Conservation (phyloP, 2,888 invertebrate genomes). For the Sepioteuthis lessoniana region DNA sequence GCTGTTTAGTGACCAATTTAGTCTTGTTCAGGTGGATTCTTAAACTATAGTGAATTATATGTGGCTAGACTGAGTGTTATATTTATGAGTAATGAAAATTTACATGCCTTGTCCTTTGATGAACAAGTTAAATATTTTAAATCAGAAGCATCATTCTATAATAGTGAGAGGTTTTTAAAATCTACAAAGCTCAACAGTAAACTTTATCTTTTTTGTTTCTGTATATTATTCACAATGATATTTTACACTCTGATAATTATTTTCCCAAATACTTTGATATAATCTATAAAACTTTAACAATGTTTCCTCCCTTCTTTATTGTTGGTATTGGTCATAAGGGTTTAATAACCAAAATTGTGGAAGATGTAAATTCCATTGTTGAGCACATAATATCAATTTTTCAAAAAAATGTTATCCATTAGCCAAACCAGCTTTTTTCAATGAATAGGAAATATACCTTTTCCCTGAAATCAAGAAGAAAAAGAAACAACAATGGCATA, state of each 20-base stretch:
- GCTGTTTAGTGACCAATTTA: too few species aligned
- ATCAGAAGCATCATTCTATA: too few species aligned
- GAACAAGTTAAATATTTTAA: neutral
- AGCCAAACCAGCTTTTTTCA: neutral
- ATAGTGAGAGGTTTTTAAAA: neutral
- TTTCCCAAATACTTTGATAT: neutral
- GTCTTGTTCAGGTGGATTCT: too few species aligned
- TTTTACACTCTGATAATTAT: neutral
- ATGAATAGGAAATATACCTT: neutral
- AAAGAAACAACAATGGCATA: neutral
- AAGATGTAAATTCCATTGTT: neutral
- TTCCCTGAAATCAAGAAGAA: neutral
- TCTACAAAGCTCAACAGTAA: neutral
- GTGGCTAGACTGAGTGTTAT: too few species aligned
- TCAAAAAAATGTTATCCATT: neutral
- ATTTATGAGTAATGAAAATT: too few species aligned
- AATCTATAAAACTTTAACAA: neutral
- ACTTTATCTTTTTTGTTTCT: neutral
- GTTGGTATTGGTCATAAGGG: neutral
- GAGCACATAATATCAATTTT: neutral
- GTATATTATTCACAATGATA: neutral
- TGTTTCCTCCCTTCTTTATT: neutral
- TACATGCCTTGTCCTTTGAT: too few species aligned
- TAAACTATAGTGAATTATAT: too few species aligned
- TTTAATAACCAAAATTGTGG: neutral